Conservation (phyloP, 64 coral and sea anemone genomes). For the Catalaphyllia jardinei region DNA sequence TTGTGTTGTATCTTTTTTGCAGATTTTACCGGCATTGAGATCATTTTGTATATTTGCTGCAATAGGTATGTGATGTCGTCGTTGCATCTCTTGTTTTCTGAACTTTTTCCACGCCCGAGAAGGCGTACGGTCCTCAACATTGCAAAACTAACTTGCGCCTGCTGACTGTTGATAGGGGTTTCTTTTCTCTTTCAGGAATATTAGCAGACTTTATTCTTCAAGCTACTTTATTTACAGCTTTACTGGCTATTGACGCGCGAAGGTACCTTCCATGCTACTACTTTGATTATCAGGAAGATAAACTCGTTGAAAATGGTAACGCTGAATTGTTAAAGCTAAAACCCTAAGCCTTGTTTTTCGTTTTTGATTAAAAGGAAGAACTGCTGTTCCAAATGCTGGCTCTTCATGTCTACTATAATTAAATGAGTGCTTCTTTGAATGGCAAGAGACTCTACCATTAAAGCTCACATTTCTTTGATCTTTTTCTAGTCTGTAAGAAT, state of each 20-base stretch:
- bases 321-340: too few relatives aligned
- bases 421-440: too few relatives aligned
- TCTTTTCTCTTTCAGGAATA: slow-evolving; percentile 62
- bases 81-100: background rate
- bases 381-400: too few relatives aligned
- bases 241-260: slow-evolving; percentile 51
- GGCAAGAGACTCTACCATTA: too few relatives aligned
- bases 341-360: too few relatives aligned
- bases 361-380: too few relatives aligned
- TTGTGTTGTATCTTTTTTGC: background rate
- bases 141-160: background rate
- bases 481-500: too few relatives aligned
- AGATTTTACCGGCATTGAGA: slow-evolving; percentile 78
- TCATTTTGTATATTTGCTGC: slow-evolving; percentile 91
- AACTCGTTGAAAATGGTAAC: too few relatives aligned
- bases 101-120: too few relatives aligned
- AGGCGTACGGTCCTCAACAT: background rate
- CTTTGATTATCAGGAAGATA: too few relatives aligned
- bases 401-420: too few relatives aligned
- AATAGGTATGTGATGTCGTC: slow-evolving; percentile 61
- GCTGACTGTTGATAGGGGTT: background rate
- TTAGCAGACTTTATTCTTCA: slow-evolving; percentile 87
- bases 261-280: background rate
- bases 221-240: slow-evolving; percentile 83
- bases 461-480: too few relatives aligned